Evolutionary conservation across 2,888 invertebrate genomes (phyloP).

Genomic region (Netelia melanura): DNA sequence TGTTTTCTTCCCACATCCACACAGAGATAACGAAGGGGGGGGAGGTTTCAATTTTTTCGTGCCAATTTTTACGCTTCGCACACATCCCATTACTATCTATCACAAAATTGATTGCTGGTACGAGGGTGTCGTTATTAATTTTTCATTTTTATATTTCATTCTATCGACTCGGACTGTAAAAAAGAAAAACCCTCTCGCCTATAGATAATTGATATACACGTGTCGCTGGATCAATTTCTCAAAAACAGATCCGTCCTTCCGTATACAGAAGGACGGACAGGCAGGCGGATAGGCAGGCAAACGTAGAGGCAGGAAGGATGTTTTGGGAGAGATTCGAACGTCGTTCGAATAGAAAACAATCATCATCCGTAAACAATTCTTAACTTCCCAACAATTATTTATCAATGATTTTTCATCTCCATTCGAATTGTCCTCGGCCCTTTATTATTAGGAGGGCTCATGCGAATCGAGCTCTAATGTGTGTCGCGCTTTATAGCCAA

Average conservation of each 20-base stretch:
- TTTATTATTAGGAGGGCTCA: constrained; percentile 14
- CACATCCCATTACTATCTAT: constrained; percentile 80
- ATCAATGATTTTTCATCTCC: neutral
- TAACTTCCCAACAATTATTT: neutral
- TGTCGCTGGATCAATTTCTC: constrained; percentile 44
- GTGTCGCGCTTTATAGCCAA: constrained; percentile 37
- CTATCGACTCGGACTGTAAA: constrained; percentile 74
- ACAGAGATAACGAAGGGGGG: constrained; percentile 64
- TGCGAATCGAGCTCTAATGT: constrained; percentile 49
- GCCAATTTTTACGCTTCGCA: constrained; percentile 75
- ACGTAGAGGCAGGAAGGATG: constrained; percentile 49
- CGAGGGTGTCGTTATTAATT: constrained; percentile 41
- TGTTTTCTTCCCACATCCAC: constrained; percentile 42
- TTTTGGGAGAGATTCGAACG: constrained; percentile 39
- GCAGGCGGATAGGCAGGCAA: constrained; percentile 40
- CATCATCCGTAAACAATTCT: neutral
- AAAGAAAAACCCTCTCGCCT: constrained; percentile 56
- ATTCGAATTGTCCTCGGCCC: constrained; percentile 35
- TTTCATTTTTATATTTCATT: constrained; percentile 58
- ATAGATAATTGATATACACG: constrained; percentile 31
- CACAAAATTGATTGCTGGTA: constrained; percentile 83
- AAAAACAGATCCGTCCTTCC: constrained; percentile 54
- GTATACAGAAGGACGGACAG: constrained; percentile 36
- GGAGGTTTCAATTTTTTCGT: constrained; percentile 71
- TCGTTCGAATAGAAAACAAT: neutral